These are phyloP conservation scores for Neopelma chrysocephalum DNA, from an alignment of 2,797 vertebrate genomes.

Conservation along the genomic window DNA sequence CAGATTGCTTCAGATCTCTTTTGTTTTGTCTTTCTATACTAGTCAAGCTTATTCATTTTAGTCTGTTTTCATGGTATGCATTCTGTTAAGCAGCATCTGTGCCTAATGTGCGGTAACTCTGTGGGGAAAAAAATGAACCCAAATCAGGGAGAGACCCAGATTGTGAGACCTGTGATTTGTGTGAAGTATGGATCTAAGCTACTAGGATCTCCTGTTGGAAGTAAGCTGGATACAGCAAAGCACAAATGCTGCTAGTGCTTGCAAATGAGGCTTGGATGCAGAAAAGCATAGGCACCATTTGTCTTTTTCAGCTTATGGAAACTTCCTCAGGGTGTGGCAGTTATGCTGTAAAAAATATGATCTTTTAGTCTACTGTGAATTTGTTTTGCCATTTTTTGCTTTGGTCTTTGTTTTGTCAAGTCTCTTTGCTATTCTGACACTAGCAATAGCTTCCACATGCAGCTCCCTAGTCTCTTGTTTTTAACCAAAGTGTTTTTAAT, in stretches of 20 bases:
- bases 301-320: background rate
- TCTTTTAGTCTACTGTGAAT: background rate
- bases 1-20: background rate
- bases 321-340: background rate
- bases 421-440: background rate
- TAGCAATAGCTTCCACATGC: background rate
- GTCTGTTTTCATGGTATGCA: background rate
- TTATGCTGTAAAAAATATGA: background rate
- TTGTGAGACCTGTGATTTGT: background rate
- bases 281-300: background rate
- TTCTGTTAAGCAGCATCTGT: background rate
- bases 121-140: background rate
- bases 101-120: background rate
- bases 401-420: background rate
- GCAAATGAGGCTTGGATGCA: background rate
- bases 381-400: background rate
- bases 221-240: background rate
- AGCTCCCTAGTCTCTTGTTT: background rate
- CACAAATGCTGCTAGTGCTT: background rate
- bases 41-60: background rate
- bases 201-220: background rate
- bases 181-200: background rate
- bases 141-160: background rate
- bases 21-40: background rate
- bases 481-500: background rate